Percentiles rank a stretch among this genome's conserved stretches.
These are phyloP conservation scores for Micronisus gabar DNA, from an alignment of 2,113 vertebrate species.

Conservation along the genomic window DNA sequence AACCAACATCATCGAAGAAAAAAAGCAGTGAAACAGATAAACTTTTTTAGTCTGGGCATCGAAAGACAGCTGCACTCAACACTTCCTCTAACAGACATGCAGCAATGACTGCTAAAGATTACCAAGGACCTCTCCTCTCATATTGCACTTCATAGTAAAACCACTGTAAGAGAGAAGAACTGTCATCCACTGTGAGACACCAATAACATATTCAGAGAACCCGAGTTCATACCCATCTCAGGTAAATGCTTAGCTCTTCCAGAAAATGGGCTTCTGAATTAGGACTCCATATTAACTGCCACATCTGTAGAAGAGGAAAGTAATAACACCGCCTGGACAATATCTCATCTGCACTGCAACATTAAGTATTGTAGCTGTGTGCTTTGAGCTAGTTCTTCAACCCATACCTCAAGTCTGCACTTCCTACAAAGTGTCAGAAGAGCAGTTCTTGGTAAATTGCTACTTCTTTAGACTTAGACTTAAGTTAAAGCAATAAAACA, in stretches of 20 bases:
- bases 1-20: neutral
- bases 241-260: neutral
- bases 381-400: neutral
- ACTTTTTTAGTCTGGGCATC: neutral
- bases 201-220: accelerated
- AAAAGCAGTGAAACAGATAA: neutral
- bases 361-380: accelerated
- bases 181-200: accelerated
- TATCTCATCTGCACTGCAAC: neutral
- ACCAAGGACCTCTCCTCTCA: neutral
- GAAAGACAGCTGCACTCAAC: neutral
- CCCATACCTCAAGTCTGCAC: neutral
- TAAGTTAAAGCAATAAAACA: neutral
- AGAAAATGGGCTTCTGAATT: neutral
- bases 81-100: neutral
- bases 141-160: slow-evolving; percentile 1
- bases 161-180: neutral
- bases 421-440: neutral
- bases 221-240: accelerated
- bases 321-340: accelerated
- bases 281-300: neutral
- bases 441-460: neutral
- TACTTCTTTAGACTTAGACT: neutral
- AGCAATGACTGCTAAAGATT: neutral
- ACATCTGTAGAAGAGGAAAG: neutral